Evolutionary conservation across 2,888 invertebrate species (phyloP).

Genomic region (Macaria liturata): DNA sequence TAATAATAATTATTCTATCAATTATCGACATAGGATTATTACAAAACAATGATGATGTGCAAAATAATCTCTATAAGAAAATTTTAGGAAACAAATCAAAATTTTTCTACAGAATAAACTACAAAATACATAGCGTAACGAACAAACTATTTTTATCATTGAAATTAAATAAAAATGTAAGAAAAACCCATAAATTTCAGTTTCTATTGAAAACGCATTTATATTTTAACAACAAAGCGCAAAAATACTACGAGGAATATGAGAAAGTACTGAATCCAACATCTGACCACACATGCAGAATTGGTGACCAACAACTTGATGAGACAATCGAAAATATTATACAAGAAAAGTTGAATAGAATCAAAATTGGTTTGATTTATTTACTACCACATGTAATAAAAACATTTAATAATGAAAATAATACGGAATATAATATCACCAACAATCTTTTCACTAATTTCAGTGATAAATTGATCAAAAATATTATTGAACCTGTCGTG

Average conservation of each 20-base stretch:
- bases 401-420: neutral
- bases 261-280: conserved; percentile 33
- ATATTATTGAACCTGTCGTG: conserved; percentile 10
- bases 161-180: conserved; percentile 37
- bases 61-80: conserved; percentile 19
- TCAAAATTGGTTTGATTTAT: too few relatives aligned
- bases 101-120: conserved; percentile 37
- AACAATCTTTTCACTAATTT: conserved; percentile 17
- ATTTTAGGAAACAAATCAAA: conserved; percentile 32
- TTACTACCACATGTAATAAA: too few relatives aligned
- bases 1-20: too few relatives aligned
- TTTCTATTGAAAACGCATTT: conserved; percentile 42
- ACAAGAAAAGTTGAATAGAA: conserved; percentile 21
- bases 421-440: conserved; percentile 8
- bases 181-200: conserved; percentile 31
- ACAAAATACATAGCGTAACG: conserved; percentile 37
- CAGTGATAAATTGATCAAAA: conserved; percentile 15
- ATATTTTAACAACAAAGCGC: conserved; percentile 40
- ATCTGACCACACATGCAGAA: conserved; percentile 17
- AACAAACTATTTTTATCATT: conserved; percentile 46
- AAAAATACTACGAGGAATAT: conserved; percentile 38
- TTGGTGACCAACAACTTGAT: conserved; percentile 25
- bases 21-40: neutral
- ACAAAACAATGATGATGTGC: conserved; percentile 12
- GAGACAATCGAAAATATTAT: conserved; percentile 34